Conservation (phyloP, 2,113 vertebrate genomes). For the Hyaena hyaena region DNA sequence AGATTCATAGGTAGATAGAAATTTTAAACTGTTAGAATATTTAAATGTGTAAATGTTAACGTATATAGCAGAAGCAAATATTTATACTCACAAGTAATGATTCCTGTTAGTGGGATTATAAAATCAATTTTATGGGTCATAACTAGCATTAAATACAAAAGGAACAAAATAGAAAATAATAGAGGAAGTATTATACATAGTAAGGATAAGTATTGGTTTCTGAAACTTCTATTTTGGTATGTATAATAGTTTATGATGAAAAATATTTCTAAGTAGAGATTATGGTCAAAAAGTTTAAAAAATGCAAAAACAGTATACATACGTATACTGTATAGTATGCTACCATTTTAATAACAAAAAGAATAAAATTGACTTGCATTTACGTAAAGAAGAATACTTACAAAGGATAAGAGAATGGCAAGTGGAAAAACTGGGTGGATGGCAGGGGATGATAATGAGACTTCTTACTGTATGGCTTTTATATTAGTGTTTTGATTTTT, state of each 20-base stretch:
- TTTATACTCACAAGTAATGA: not conserved
- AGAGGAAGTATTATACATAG: not conserved
- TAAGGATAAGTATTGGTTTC: not conserved
- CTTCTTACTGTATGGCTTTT: not conserved
- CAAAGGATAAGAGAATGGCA: not conserved
- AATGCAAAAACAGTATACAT: not conserved
- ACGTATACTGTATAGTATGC: not conserved
- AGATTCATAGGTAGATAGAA: not conserved
- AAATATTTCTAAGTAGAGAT: not conserved
- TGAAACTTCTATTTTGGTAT: not conserved
- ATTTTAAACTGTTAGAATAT: constrained; percentile 31
- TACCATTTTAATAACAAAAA: not conserved
- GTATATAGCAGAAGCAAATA: not conserved
- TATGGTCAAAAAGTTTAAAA: not conserved
- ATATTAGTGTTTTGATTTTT: constrained; percentile 39
- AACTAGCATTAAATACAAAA: constrained; percentile 30
- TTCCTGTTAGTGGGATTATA: not conserved
- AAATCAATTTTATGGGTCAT: not conserved
- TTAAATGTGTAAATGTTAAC: not conserved
- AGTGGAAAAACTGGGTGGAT: not conserved
- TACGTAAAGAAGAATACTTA: constrained; percentile 10
- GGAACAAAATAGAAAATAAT: not conserved
- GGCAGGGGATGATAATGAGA: not conserved
- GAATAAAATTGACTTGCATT: not conserved
- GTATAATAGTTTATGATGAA: not conserved